Evolutionary conservation across 1,140 invertebrate genomes (phyloP).

Genomic region (roundworm (Caenorhabditis elegans)): DNA sequence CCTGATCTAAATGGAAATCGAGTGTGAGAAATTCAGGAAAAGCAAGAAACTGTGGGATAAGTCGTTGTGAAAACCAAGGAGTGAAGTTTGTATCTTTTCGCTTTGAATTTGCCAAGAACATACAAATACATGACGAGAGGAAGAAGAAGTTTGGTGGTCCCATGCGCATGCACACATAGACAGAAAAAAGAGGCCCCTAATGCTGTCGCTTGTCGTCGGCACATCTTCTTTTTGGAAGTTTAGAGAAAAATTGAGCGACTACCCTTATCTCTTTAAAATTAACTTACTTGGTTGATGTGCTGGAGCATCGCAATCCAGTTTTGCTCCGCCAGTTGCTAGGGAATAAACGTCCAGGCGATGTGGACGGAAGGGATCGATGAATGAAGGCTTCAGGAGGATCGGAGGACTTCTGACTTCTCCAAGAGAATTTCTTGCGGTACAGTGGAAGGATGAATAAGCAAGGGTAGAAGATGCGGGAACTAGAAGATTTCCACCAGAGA

Average conservation of each 20-base stretch:
- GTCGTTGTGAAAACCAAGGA: no score
- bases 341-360: slow-evolving; percentile 37
- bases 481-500: slow-evolving; percentile 29
- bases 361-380: slow-evolving; percentile 42
- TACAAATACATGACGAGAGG: background rate
- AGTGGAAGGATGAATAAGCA: slow-evolving; percentile 39
- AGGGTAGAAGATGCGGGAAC: slow-evolving; percentile 9
- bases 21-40: slow-evolving; percentile 2
- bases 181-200: background rate
- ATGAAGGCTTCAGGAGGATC: slow-evolving; percentile 39
- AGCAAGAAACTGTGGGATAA: slow-evolving; percentile 10
- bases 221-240: background rate
- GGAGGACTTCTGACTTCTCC: slow-evolving; percentile 40
- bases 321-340: slow-evolving; percentile 25
- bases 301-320: slow-evolving; percentile 40
- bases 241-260: slow-evolving; percentile 20
- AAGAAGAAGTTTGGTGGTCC: background rate
- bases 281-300: slow-evolving; percentile 46
- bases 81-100: no score
- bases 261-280: no score
- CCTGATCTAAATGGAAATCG: slow-evolving; percentile 14
- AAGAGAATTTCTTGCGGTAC: slow-evolving; percentile 33
- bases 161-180: slow-evolving; percentile 3
- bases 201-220: background rate
- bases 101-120: background rate